Base-by-base conservation (phyloP, 2,888 invertebrate species). In the Troides helena region DNA sequence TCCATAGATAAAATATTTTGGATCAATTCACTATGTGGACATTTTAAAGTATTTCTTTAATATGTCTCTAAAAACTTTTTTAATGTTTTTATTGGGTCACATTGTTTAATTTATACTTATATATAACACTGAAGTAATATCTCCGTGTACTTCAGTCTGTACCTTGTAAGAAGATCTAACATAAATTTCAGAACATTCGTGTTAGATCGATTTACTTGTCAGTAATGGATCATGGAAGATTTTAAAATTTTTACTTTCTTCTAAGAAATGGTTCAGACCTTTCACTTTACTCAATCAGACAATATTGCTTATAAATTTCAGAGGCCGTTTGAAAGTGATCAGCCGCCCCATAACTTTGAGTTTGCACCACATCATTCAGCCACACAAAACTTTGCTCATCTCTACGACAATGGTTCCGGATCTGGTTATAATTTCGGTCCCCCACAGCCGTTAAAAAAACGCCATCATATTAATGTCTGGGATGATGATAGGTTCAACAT, bases 241-340 rank as follows among this genome's bases (percentile, higher is more conserved):
- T 39, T 39, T 39, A 10, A 39, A 6, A 50, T 50, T 50, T 17
- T 17, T 50, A 18, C 5, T 50, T 18, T 50, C 14, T 14, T 50
- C 5, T 50, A 5, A 14, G 18, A 17, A 17, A 50, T 17, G 14
- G 18, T 12, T 14, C 14, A 2, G 17, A 5, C 18, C 50, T 21
- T 57, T 57, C 18, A 12, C 21, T 57, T 14, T 56, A 57, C 59
- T 59, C 8, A 25, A 21, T 36, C n/a, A 58, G 17, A 60, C 69
- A 69, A 66, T 46, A 68, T 72, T 76, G 74, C 74, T 75, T 74
- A 79, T 81, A 76, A 76, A 80, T 88, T 88, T 86, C 88, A 88
- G 88, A 85, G 83, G 77, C 80, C 78, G 73, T 83, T 74, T 78
- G 75, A 74, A 71, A 76, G 73, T 73, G 73, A 80, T 71, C 76